Evolutionary conservation across 2,797 vertebrate genomes (phyloP).

Genomic region (Tadarida brasiliensis): DNA sequence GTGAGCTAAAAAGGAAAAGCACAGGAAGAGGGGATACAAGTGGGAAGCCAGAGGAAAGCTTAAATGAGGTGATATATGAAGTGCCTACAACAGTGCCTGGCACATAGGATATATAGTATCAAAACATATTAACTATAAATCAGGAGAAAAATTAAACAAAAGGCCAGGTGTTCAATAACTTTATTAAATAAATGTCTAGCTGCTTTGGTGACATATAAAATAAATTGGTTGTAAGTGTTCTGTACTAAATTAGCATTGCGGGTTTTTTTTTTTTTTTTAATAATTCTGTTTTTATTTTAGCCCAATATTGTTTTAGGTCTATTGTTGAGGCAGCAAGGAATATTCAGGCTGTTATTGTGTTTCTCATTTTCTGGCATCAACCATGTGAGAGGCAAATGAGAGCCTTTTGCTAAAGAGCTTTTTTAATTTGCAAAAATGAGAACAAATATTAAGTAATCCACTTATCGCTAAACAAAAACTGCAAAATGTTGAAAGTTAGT

Average conservation of each 20-base stretch:
- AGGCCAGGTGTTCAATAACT: neutral
- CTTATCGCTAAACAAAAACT: neutral
- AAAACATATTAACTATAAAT: neutral
- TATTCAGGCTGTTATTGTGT: neutral
- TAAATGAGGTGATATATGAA: neutral
- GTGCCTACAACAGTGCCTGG: neutral
- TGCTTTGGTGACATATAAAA: neutral
- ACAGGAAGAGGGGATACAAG: neutral
- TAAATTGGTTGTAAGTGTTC: neutral
- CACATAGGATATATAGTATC: neutral
- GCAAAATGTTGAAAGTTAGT: neutral
- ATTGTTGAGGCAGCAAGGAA: neutral
- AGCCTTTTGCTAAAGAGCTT: neutral
- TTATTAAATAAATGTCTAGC: neutral
- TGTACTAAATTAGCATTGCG: neutral
- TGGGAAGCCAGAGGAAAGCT: neutral
- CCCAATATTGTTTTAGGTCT: neutral
- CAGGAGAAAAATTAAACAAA: neutral
- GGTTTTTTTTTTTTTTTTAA: neutral
- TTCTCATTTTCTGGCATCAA: slow-evolving; percentile 23
- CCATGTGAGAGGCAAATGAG: neutral
- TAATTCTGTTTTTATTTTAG: slow-evolving; percentile 43
- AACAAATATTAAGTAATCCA: slow-evolving; percentile 22
- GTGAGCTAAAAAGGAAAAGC: neutral
- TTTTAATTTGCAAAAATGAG: slow-evolving; percentile 19